Evolutionary conservation across 2,113 vertebrate species (phyloP), one percentile per base, ranked within the genome.

Genomic region (Helogale parvula): DNA sequence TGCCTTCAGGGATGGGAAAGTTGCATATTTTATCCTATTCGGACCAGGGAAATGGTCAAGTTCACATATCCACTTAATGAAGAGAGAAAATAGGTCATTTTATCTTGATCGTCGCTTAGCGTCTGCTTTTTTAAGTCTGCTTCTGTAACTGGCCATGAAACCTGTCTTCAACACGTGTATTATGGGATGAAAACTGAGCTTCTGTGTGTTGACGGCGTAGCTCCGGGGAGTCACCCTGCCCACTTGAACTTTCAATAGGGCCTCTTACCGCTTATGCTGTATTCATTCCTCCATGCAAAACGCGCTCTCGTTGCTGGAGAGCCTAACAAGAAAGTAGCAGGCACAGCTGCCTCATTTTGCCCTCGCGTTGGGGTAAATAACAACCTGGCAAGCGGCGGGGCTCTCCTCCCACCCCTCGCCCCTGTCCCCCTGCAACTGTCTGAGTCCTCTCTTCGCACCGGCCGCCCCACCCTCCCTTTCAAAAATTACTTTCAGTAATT

Each of bases 401-500:
- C 84, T 97, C 94, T 76, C 10, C 71, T 94, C 89, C 96, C 7
- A 71, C 31, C 50, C 94, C 47, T 68, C 71, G 93, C 35, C 3
- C 83, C 35, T 95, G 79, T 79, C 5, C 15, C 94, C 77, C 50
- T 68, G 27, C 33, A 96, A 98, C 87, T 90, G 54, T 91, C 54
- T 72, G 60, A 47, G 11, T 79, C 3, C 2, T 17, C 71, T 52
- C 68, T 19, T 72, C 86, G 60, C 21, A 88, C 85, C 86, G 88
- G 95, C 57, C 76, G 41, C 71, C 89, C 86, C 86, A 88, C 72
- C 79, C 98, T 98, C 76, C 97, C 69, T 98, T 98, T 97, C 60
- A 93, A 54, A 98, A 96, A 52, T 76, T 98, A 97, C 94, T 98
- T 94, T 77, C 90, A 81, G 83, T 97, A 98, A 98, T 98, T 98